Evolutionary conservation across 2,888 invertebrate species (phyloP).

Genomic region (Phengaris arion): DNA sequence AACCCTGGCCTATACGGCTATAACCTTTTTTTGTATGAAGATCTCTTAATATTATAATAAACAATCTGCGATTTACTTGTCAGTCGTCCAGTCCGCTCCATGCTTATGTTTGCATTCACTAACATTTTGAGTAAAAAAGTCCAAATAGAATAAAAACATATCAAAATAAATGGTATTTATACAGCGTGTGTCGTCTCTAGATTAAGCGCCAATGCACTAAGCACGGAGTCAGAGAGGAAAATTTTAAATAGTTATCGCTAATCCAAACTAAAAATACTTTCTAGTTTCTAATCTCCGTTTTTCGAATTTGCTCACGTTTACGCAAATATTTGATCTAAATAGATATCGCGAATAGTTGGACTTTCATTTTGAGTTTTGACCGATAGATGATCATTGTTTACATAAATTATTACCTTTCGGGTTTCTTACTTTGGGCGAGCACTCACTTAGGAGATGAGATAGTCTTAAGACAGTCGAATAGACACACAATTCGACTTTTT

Average conservation of each 20-base stretch:
- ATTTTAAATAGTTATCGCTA: too few relatives aligned
- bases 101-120: background rate
- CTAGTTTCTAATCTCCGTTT: background rate
- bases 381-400: too few relatives aligned
- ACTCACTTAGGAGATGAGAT: too few relatives aligned
- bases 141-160: background rate
- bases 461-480: too few relatives aligned
- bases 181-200: too few relatives aligned
- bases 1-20: too few relatives aligned
- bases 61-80: background rate
- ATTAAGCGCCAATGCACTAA: too few relatives aligned
- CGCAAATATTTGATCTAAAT: background rate
- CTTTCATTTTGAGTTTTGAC: background rate
- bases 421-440: too few relatives aligned
- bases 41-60: background rate
- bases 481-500: too few relatives aligned
- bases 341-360: constrained; percentile 13
- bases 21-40: background rate
- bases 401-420: too few relatives aligned
- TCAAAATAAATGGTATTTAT: background rate
- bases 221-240: too few relatives aligned
- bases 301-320: background rate
- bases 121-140: background rate
- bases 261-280: too few relatives aligned
- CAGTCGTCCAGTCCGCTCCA: background rate